Evolutionary conservation across 1,140 invertebrate genomes (phyloP).

Genomic region (Drosophila simulans): DNA sequence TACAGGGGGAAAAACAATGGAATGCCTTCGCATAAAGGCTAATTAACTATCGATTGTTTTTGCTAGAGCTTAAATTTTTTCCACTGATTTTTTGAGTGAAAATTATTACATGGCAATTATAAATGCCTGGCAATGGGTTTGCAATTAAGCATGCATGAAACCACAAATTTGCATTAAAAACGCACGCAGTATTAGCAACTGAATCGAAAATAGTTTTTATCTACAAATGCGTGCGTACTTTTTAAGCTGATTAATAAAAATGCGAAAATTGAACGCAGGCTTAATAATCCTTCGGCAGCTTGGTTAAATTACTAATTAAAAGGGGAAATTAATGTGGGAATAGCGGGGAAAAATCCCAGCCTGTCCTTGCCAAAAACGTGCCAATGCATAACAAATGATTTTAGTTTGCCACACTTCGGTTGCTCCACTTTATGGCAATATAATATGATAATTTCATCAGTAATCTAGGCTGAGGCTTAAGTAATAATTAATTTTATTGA

Average conservation of each 20-base stretch:
- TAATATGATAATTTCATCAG: conserved; percentile 61
- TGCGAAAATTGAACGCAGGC: conserved; percentile 47
- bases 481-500: conserved; percentile 74
- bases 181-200: conserved; percentile 56
- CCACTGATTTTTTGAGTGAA: conserved; percentile 5
- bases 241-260: conserved; percentile 70
- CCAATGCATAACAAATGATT: conserved; percentile 39
- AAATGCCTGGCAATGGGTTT: conserved; percentile 55
- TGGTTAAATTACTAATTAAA: conserved; percentile 67
- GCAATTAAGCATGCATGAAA: conserved; percentile 73
- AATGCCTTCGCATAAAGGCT: conserved; percentile 41
- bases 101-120: conserved; percentile 67
- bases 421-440: conserved; percentile 23
- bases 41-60: conserved; percentile 78
- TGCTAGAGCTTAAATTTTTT: conserved; percentile 18
- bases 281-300: conserved; percentile 35
- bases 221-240: background rate
- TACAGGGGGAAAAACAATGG: conserved; percentile 4
- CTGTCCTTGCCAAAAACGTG: conserved; percentile 8
- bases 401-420: conserved; percentile 13
- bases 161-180: conserved; percentile 76
- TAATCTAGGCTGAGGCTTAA: conserved; percentile 39
- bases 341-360: background rate
- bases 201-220: conserved; percentile 38
- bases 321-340: conserved; percentile 37